Evolutionary conservation across 2,888 invertebrate genomes (phyloP), one percentile per base, ranked within the genome.

Genomic region (Onchidella celtica): DNA sequence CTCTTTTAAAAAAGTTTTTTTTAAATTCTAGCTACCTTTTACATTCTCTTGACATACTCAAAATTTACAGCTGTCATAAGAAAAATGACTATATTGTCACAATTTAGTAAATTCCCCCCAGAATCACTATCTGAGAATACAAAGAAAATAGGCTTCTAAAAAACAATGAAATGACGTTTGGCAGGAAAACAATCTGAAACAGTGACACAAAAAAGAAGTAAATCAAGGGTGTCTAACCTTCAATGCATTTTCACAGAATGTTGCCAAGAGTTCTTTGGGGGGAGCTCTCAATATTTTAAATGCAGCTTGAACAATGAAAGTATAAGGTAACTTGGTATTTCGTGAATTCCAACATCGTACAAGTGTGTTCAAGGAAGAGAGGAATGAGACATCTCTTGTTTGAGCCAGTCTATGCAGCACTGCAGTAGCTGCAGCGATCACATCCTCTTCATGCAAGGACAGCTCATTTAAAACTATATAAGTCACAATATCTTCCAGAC

Each of bases 191-290:
- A n/a, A n/a, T n/a, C n/a, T n/a, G n/a, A n/a, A n/a, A n/a, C n/a
- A n/a, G n/a, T n/a, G n/a, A n/a, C n/a, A n/a, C n/a, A n/a, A n/a
- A n/a, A n/a, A n/a, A n/a, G n/a, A n/a, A n/a, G n/a, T n/a, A n/a
- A n/a, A n/a, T n/a, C 27, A 61, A 24, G 4, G 27, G n/a, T 14
- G 38, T 29, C 75, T 63, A 17, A 75, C 75, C 75, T 75, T 59
- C 38, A 81, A 40, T 1, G 81, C 81, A 66, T 59, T 76, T 32
- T 81, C 81, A 76, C 81, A 81, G 68, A 81, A 76, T 29, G 65
- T 34, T n/a, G 75, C 76, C 55, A 76, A 47, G 36, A 81, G 63
- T 21, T 81, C 75, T 63, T 81, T 81, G 34, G 81, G 81, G 61
- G 81, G 75, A 21, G 69, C 63, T 6, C 75, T 75, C 40, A 81